phyloP scores from a whole-genome alignment of 2,888 invertebrate species.

The Pristionchus mayeri region DNA sequence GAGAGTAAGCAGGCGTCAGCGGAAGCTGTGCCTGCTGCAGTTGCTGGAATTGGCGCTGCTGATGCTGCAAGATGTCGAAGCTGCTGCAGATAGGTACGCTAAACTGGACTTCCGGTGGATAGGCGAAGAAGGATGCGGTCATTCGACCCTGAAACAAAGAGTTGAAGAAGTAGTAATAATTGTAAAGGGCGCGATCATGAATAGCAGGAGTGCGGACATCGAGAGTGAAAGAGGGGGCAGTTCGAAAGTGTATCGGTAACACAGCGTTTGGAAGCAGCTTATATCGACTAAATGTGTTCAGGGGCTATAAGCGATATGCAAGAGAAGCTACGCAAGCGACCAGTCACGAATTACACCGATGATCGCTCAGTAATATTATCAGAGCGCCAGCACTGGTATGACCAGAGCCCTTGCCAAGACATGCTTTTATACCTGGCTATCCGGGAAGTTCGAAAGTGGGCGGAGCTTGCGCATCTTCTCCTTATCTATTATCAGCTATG shows the following conservation, averaged over 20 bases:
- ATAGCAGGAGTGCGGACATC: too few species aligned
- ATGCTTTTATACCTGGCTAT: neutral
- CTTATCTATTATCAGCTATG: constrained; percentile 12
- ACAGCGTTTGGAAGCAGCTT: too few species aligned
- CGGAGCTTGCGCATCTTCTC: too few species aligned
- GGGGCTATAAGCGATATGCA: too few species aligned
- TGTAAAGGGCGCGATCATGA: neutral
- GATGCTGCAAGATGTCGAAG: neutral
- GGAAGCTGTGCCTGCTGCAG: neutral
- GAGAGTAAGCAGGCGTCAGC: neutral
- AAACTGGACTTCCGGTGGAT: neutral
- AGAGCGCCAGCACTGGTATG: too few species aligned
- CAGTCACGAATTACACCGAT: too few species aligned
- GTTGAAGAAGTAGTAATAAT: neutral
- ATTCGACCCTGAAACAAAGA: neutral
- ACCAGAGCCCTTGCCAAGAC: neutral
- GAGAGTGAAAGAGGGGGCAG: too few species aligned
- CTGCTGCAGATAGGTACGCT: too few species aligned
- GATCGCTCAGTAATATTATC: too few species aligned
- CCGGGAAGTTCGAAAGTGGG: constrained; percentile 1
- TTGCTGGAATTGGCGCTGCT: neutral
- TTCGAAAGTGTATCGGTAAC: too few species aligned
- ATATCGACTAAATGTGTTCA: too few species aligned
- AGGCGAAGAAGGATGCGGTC: constrained; percentile 34
- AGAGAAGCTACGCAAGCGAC: too few species aligned